These are phyloP conservation scores for Polyommatus iphigenia DNA, from an alignment of 2,888 invertebrate species.

Conservation along the genomic window DNA sequence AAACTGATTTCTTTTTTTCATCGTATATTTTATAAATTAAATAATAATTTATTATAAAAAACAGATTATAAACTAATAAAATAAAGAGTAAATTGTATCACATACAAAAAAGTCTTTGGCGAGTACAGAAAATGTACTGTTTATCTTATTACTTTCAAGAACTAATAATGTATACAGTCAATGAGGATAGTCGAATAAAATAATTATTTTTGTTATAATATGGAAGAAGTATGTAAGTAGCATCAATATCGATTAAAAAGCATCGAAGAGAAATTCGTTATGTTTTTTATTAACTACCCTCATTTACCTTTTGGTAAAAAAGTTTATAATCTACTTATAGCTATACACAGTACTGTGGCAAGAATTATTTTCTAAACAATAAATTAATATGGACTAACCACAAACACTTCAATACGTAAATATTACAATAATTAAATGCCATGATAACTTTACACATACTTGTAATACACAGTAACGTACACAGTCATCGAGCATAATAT, in stretches of 20 bases:
- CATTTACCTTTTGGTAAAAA: background rate
- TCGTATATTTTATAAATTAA: conserved; percentile 45
- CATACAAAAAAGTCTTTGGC: conserved; percentile 79
- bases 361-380: conserved; percentile 14
- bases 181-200: conserved; percentile 5
- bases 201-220: background rate
- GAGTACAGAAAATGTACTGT: conserved; percentile 61
- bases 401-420: background rate
- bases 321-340: conserved; percentile 3
- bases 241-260: background rate
- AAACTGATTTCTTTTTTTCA: conserved; percentile 31
- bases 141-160: conserved; percentile 28
- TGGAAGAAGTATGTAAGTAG: background rate
- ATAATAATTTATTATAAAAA: conserved; percentile 50
- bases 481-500: background rate
- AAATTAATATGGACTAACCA: conserved; percentile 19
- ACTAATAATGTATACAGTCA: conserved; percentile 8
- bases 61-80: conserved; percentile 61
- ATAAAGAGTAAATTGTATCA: conserved; percentile 72
- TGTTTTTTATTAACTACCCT: background rate
- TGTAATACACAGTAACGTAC: conserved; percentile 4
- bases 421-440: conserved; percentile 15
- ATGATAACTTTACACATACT: background rate
- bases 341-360: conserved; percentile 13
- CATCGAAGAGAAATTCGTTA: background rate